Percentiles rank a stretch among this genome's conserved stretches.
These are phyloP conservation scores for Actinostola sp. DNA, from an alignment of 92 coral and sea anemone species.

Conservation along the genomic window DNA sequence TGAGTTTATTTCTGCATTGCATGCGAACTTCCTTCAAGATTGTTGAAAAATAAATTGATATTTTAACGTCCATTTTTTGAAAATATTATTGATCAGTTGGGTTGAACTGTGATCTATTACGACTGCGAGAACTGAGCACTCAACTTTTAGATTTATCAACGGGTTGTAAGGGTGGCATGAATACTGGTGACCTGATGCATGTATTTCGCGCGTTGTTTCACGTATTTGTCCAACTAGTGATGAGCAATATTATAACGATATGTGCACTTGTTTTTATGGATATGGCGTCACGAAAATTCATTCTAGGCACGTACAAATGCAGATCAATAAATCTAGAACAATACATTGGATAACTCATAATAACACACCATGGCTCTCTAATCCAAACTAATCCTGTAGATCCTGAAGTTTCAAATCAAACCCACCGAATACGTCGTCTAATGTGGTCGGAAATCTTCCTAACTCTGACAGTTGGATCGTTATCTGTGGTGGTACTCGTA, in stretches of 20 bases:
- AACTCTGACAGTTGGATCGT: conserved; percentile 1
- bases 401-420: conserved; percentile 6
- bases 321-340: neutral
- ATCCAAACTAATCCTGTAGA: conserved; percentile 1
- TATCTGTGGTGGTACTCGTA: neutral
- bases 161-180: too few species aligned
- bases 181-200: too few species aligned
- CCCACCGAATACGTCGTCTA: neutral
- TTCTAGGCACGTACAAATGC: neutral
- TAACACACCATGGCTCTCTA: neutral
- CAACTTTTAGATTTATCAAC: too few species aligned
- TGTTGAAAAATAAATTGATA: too few species aligned
- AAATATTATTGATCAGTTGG: too few species aligned
- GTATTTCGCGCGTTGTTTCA: too few species aligned
- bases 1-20: neutral
- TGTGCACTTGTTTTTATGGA: too few species aligned
- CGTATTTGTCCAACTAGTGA: too few species aligned
- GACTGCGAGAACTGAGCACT: too few species aligned
- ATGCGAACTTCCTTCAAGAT: too few species aligned
- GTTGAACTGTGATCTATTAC: too few species aligned
- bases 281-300: neutral
- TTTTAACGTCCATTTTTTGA: neutral
- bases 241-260: too few species aligned
- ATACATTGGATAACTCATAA: neutral
- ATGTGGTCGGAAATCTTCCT: neutral